Evolutionary conservation across 2,888 invertebrate species (phyloP).

Genomic region (Pseudoips prasinana): DNA sequence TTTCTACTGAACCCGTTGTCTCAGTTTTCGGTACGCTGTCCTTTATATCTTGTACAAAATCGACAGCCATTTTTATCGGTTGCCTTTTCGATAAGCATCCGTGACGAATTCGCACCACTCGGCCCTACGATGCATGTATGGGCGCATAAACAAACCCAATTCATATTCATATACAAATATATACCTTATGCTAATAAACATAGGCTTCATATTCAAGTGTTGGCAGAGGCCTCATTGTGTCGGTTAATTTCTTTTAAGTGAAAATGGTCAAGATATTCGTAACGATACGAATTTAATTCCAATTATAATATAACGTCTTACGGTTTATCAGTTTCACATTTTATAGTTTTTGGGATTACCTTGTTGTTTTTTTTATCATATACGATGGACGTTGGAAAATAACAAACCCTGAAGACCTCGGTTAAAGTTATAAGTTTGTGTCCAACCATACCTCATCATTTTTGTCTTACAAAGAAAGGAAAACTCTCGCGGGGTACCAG

Average conservation of each 20-base stretch:
- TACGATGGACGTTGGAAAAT: no score
- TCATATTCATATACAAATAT: neutral
- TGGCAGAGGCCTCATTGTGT: neutral
- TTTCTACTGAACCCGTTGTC: no score
- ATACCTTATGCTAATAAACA: neutral
- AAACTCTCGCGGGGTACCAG: no score
- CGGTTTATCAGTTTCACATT: constrained; percentile 48
- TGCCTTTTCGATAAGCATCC: constrained; percentile 77
- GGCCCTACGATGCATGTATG: constrained; percentile 25
- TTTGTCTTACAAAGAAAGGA: no score
- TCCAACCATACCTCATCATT: no score
- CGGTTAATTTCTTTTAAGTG: constrained; percentile 24
- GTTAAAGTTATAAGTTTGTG: no score
- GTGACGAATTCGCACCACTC: constrained; percentile 78
- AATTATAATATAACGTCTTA: constrained; percentile 59
- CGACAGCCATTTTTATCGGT: constrained; percentile 74
- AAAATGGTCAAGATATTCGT: constrained; percentile 63
- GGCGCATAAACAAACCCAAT: constrained; percentile 13
- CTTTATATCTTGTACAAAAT: no score
- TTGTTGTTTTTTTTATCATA: no score
- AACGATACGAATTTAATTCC: constrained; percentile 71
- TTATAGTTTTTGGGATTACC: constrained; percentile 28
- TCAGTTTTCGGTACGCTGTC: no score
- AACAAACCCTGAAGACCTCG: no score
- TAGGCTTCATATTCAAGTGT: neutral